Evolutionary conservation across 2,888 invertebrate genomes (phyloP).

Genomic region (Eremobia ochroleuca): DNA sequence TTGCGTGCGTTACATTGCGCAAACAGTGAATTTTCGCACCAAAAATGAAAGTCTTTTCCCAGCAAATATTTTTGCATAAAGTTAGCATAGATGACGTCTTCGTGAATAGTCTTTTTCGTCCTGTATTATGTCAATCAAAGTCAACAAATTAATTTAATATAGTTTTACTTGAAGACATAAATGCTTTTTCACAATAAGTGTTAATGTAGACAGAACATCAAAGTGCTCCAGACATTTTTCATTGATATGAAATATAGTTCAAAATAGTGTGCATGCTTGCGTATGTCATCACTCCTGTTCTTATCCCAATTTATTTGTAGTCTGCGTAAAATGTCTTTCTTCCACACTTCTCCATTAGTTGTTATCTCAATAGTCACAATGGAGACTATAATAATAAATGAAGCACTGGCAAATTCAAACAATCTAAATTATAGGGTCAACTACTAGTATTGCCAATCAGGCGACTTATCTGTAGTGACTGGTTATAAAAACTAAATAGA

Average conservation of each 20-base stretch:
- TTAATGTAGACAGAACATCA: not conserved
- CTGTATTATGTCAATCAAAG: not conserved
- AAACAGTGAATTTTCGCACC: not conserved
- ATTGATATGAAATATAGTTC: not conserved
- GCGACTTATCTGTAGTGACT: no score
- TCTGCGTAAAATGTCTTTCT: no score
- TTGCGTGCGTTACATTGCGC: not conserved
- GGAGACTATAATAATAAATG: no score
- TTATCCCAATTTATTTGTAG: no score
- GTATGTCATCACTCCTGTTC: no score
- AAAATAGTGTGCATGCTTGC: no score
- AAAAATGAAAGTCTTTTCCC: not conserved
- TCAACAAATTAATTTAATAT: not conserved
- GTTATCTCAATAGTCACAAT: no score
- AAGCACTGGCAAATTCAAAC: no score
- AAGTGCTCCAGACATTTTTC: not conserved
- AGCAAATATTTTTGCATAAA: not conserved
- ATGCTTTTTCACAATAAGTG: not conserved
- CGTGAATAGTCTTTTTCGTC: not conserved
- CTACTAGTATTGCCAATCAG: no score
- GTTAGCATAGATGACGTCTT: not conserved
- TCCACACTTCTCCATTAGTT: no score
- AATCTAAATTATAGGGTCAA: no score
- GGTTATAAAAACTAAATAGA: no score
- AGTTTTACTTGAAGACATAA: not conserved